phyloP scores from a whole-genome alignment of 2,888 invertebrate species.

The Mechanitis messenoides region DNA sequence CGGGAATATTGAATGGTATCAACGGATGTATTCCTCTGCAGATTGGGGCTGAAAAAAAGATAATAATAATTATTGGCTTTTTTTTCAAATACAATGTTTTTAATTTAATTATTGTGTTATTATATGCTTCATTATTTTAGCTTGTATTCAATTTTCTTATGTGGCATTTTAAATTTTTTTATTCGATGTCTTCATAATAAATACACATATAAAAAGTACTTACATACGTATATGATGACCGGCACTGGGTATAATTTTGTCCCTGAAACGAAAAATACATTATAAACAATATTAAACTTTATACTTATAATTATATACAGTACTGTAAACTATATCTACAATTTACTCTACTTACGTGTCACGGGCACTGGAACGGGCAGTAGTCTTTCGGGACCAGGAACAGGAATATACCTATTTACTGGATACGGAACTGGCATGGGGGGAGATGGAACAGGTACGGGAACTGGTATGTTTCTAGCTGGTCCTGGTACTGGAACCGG shows the following conservation, averaged over 20 bases:
- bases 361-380: constrained; percentile 47
- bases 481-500: constrained; percentile 48
- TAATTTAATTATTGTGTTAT: not conserved
- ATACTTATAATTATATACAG: no score
- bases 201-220: constrained; percentile 32
- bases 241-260: constrained; percentile 48
- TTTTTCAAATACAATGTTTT: no score
- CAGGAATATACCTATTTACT: constrained; percentile 43
- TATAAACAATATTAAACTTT: not conserved
- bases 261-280: constrained; percentile 38
- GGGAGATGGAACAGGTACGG: constrained; percentile 49
- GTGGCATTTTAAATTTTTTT: not conserved
- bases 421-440: constrained; percentile 44
- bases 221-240: constrained; percentile 53
- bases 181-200: not conserved
- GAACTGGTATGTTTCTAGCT: constrained; percentile 40
- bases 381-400: constrained; percentile 48
- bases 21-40: constrained; percentile 45
- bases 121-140: not conserved
- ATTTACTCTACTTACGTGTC: constrained; percentile 35
- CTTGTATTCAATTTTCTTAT: not conserved
- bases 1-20: constrained; percentile 46
- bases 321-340: not conserved
- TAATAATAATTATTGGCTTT: no score
- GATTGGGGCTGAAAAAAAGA: constrained; percentile 43